These are phyloP conservation scores for Sipha maydis DNA, from an alignment of 2,888 invertebrate genomes.

Conservation along the genomic window DNA sequence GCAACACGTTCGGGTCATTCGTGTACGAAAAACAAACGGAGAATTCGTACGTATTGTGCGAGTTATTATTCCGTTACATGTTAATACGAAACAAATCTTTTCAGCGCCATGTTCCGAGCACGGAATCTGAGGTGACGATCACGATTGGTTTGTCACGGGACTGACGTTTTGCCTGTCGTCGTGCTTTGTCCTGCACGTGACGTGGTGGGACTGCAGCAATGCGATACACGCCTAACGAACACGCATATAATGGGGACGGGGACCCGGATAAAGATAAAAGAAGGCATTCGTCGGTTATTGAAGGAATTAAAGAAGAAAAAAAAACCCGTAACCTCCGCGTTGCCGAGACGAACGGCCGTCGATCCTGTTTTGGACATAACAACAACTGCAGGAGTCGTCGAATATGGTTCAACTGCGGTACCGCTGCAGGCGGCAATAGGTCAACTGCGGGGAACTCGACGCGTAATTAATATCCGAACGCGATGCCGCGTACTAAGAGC, in stretches of 20 bases:
- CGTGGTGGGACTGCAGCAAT: too few relatives aligned
- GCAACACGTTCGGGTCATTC: not conserved
- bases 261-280: not conserved
- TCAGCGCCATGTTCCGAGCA: not conserved
- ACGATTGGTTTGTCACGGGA: constrained; percentile 11
- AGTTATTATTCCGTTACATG: too few relatives aligned
- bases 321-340: not conserved
- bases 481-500: not conserved
- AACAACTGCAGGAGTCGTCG: not conserved
- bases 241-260: not conserved
- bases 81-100: not conserved
- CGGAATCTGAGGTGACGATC: not conserved
- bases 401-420: not conserved
- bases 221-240: not conserved
- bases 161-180: not conserved
- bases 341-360: not conserved
- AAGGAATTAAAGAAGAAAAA: not conserved
- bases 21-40: too few relatives aligned
- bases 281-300: not conserved
- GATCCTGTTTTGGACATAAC: not conserved
- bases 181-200: not conserved
- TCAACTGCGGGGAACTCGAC: not conserved
- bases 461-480: not conserved
- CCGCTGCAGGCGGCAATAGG: not conserved
- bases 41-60: not conserved